These are phyloP conservation scores for Limosa lapponica DNA, from an alignment of 2,797 vertebrate species.

Conservation along the genomic window DNA sequence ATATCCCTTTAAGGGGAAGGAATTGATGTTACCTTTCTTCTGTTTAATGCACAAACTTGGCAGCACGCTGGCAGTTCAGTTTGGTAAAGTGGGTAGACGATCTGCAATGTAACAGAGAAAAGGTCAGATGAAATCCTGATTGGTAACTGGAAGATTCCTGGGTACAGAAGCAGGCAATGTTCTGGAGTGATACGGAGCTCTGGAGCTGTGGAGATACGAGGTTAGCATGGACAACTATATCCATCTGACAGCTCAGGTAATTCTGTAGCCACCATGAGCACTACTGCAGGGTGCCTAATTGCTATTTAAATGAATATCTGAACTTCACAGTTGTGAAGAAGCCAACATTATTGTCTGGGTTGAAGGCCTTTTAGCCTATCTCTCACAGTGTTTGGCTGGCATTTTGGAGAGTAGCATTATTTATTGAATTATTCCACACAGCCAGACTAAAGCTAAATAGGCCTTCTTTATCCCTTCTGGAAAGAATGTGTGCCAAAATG, in stretches of 20 bases:
- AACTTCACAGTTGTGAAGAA: neutral
- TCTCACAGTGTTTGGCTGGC: neutral
- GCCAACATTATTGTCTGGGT: neutral
- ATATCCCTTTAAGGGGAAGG: neutral
- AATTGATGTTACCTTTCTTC: neutral
- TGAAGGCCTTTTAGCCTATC: neutral
- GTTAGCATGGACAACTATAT: neutral
- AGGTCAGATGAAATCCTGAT: neutral
- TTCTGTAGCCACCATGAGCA: neutral
- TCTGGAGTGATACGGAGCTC: fast-evolving
- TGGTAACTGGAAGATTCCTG: neutral
- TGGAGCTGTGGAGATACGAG: neutral
- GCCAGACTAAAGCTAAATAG: neutral
- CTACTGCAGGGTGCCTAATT: neutral
- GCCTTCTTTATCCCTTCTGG: neutral
- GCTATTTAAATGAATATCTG: neutral
- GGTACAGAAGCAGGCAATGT: neutral
- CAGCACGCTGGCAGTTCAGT: neutral
- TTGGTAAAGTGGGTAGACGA: neutral
- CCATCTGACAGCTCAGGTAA: neutral
- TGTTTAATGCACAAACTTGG: neutral
- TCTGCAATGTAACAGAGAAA: neutral
- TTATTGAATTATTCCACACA: neutral
- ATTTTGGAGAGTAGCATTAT: neutral
- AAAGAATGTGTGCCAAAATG: neutral